These are phyloP conservation scores for Apistogramma diplotaenia DNA, from an alignment of 2,113 vertebrate species.

Conservation along the genomic window DNA sequence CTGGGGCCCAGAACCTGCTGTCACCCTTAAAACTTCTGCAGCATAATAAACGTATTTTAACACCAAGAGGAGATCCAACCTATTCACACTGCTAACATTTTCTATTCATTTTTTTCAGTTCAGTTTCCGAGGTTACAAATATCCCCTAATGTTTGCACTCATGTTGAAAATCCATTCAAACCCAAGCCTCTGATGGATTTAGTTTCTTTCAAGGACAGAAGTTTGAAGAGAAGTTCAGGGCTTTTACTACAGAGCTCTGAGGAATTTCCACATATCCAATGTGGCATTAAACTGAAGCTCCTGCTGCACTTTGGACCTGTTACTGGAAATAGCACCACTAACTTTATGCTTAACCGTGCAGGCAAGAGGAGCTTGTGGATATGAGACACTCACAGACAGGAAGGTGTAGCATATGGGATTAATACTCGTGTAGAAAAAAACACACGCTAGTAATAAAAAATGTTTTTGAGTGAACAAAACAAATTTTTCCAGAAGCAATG, in stretches of 20 bases:
- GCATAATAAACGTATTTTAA: background rate
- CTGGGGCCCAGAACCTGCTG: background rate
- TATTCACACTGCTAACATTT: background rate
- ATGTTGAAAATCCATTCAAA: background rate
- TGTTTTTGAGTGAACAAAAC: background rate
- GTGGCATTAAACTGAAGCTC: background rate
- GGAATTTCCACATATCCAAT: background rate
- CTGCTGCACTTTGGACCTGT: background rate
- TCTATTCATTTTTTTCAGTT: background rate
- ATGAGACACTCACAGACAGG: background rate
- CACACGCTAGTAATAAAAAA: slow-evolving; percentile 8
- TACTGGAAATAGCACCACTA: background rate
- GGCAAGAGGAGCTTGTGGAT: background rate
- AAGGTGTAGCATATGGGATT: background rate
- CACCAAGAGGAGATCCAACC: background rate
- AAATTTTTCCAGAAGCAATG: background rate
- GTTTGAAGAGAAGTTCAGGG: background rate
- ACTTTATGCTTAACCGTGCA: background rate
- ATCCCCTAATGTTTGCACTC: background rate
- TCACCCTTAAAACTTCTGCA: background rate
- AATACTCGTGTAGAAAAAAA: background rate
- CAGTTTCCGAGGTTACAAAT: background rate
- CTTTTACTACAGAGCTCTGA: background rate
- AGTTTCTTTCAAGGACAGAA: background rate
- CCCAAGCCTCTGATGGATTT: fast-evolving